Conservation (phyloP, 2,888 invertebrate genomes). For the Drosophila anomalata region DNA sequence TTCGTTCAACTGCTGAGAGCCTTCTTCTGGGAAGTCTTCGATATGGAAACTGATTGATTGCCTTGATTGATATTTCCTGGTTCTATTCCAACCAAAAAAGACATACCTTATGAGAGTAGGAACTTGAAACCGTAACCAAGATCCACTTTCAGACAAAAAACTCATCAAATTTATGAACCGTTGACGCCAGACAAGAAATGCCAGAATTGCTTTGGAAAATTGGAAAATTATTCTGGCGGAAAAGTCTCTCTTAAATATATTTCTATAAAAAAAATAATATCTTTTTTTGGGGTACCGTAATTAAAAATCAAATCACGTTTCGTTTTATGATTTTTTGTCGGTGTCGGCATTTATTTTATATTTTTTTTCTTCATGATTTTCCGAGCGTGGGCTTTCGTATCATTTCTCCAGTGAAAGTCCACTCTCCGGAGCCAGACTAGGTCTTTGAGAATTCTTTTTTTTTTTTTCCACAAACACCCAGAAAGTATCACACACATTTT, state of each 20-base stretch:
- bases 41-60: conserved; percentile 22
- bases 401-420: conserved; percentile 63
- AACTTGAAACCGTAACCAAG: not conserved
- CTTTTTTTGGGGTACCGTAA: conserved; percentile 45
- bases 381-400: conserved; percentile 58
- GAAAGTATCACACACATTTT: conserved; percentile 40
- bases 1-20: conserved; percentile 18
- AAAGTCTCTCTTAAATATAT: conserved; percentile 6
- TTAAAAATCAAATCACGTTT: conserved; percentile 75
- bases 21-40: not conserved
- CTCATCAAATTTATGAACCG: conserved; percentile 39
- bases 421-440: not conserved
- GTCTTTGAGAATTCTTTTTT: not conserved
- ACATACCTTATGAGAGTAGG: too few species aligned
- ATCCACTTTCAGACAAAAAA: not conserved
- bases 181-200: conserved; percentile 24
- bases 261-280: not conserved
- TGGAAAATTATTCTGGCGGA: conserved; percentile 50
- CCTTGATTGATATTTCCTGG: conserved; percentile 30
- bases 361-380: conserved; percentile 40
- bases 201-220: not conserved
- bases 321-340: conserved; percentile 49
- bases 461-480: not conserved
- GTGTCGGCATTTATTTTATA: conserved; percentile 15
- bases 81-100: not conserved